Conservation (phyloP, 2,888 invertebrate species). For the Apotomis capreana region DNA sequence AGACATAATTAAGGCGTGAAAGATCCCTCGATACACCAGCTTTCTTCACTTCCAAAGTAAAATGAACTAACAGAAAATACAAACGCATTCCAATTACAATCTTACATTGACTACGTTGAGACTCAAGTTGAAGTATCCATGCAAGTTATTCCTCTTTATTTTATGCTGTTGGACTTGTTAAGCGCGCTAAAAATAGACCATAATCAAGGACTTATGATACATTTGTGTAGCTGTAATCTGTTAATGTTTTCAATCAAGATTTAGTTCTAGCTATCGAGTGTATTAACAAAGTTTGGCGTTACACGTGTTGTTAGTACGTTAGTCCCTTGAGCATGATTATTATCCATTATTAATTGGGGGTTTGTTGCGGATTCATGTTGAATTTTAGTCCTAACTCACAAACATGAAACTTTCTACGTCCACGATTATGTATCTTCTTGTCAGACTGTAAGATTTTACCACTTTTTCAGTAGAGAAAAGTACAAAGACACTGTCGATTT, state of each 20-base stretch:
- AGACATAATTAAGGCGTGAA: slow-evolving; percentile 55
- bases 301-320: slow-evolving; percentile 6
- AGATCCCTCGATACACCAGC: slow-evolving; percentile 56
- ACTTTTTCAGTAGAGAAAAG: too few relatives aligned
- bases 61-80: slow-evolving; percentile 1
- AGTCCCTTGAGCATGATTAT: background rate
- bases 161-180: slow-evolving; percentile 25
- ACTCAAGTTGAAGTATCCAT: background rate
- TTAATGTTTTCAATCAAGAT: slow-evolving; percentile 2
- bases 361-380: background rate
- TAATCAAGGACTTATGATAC: slow-evolving; percentile 43
- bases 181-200: slow-evolving; percentile 49
- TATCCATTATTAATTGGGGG: background rate
- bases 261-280: background rate
- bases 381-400: too few relatives aligned
- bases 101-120: background rate
- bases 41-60: slow-evolving; percentile 40
- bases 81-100: slow-evolving; percentile 4
- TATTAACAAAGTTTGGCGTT: slow-evolving; percentile 15
- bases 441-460: too few relatives aligned
- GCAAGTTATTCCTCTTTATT: background rate
- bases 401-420: too few relatives aligned
- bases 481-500: too few relatives aligned
- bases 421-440: too few relatives aligned
- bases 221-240: slow-evolving; percentile 4